Evolutionary conservation across 2,113 vertebrate genomes (phyloP).

Genomic region (Diphyllodes magnificus): DNA sequence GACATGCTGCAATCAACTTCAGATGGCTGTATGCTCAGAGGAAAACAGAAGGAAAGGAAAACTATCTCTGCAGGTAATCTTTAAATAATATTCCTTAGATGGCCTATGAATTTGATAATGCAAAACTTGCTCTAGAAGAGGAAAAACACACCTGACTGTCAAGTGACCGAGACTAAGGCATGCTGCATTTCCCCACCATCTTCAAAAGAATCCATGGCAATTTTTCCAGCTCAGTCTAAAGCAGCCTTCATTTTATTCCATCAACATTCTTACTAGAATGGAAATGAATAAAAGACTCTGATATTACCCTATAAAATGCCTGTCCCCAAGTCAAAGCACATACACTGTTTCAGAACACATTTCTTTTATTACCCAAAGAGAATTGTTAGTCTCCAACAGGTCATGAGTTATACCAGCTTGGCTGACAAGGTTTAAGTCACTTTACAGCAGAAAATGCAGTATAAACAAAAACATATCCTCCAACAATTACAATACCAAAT

Average conservation of each 20-base stretch:
- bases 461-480: not conserved
- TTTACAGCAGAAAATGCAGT: not conserved
- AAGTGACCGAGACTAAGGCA: not conserved
- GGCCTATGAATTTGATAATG: not conserved
- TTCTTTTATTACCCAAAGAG: constrained; percentile 2
- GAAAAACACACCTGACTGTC: not conserved
- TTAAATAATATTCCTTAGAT: not conserved
- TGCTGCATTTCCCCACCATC: not conserved
- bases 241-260: not conserved
- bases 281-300: not conserved
- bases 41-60: not conserved
- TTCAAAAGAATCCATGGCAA: not conserved
- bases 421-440: not conserved
- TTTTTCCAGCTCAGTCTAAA: not conserved
- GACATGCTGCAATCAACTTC: not conserved
- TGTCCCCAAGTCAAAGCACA: not conserved
- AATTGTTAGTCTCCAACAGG: not conserved
- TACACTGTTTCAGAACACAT: not conserved
- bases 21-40: not conserved
- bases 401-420: not conserved
- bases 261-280: not conserved
- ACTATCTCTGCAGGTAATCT: not conserved
- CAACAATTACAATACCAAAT: not conserved
- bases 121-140: not conserved
- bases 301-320: constrained; percentile 31